phyloP scores from a whole-genome alignment of 2,797 vertebrate species.

The Crypturellus tataupa region DNA sequence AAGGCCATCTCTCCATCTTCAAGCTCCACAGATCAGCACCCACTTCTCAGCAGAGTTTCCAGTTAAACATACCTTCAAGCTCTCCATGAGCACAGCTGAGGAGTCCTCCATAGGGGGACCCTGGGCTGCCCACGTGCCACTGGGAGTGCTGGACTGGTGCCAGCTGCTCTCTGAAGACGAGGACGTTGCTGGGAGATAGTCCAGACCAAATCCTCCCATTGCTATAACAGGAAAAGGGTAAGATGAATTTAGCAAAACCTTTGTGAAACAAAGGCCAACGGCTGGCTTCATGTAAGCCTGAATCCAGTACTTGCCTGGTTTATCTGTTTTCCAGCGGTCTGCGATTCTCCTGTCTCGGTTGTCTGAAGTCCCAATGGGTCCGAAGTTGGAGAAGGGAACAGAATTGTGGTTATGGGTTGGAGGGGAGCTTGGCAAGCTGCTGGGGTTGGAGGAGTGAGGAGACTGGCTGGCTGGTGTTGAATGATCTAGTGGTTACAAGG shows the following conservation, averaged over 20 bases:
- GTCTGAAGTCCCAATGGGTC: conserved; percentile 95
- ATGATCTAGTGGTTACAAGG: conserved; percentile 87
- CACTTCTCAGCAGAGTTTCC: not conserved
- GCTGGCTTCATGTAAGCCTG: not conserved
- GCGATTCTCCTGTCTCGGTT: conserved; percentile 90
- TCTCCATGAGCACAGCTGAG: conserved; percentile 94
- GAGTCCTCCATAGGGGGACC: conserved; percentile 94
- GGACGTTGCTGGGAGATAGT: conserved; percentile 89
- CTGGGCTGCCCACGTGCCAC: conserved; percentile 92
- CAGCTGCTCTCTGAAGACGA: conserved; percentile 91
- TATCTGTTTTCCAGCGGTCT: conserved; percentile 97
- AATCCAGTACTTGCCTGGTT: conserved; percentile 84
- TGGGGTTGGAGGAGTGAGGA: conserved; percentile 98
- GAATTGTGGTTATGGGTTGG: conserved; percentile 95
- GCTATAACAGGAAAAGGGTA: conserved; percentile 69
- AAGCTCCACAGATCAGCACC: not conserved
- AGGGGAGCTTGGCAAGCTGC: conserved; percentile 96
- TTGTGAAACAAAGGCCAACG: not conserved
- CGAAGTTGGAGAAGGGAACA: conserved; percentile 94
- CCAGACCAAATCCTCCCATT: conserved; percentile 92
- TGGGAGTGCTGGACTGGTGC: conserved; percentile 88
- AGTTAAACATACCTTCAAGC: conserved; percentile 89
- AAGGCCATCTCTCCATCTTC: rapidly evolving
- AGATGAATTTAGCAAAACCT: not conserved
- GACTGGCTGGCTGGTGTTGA: conserved; percentile 99